These are phyloP conservation scores for Heliconius melpomene DNA, from an alignment of 1,140 invertebrate species.

Conservation along the genomic window DNA sequence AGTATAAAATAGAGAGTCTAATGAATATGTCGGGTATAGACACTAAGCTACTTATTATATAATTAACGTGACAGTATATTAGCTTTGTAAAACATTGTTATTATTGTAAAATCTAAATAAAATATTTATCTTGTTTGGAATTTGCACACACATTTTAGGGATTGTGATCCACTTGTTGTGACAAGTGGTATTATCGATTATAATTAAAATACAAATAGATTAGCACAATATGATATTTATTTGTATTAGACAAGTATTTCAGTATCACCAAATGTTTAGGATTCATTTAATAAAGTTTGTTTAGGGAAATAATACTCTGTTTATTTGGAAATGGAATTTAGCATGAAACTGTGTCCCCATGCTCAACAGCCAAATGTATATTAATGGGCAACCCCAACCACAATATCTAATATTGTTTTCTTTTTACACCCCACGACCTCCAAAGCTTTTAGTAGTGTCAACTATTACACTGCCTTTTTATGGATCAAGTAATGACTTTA, in stretches of 20 bases:
- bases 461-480: conserved; percentile 68
- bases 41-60: background rate
- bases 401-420: conserved; percentile 75
- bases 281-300: conserved; percentile 13
- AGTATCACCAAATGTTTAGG: background rate
- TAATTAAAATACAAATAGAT: no score
- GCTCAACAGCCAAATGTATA: conserved; percentile 70
- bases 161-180: no score
- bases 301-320: conserved; percentile 70
- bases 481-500: conserved; percentile 64
- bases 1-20: conserved; percentile 50
- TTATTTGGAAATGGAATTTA: conserved; percentile 73
- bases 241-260: background rate
- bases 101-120: background rate
- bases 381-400: conserved; percentile 71
- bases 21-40: background rate
- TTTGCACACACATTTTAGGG: background rate
- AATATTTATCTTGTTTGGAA: background rate
- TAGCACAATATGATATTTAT: background rate
- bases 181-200: no score
- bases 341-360: conserved; percentile 65
- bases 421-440: conserved; percentile 68
- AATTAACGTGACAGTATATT: background rate
- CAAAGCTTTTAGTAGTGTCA: conserved; percentile 72
- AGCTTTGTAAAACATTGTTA: background rate